Base-by-base conservation (phyloP, 2,888 invertebrate genomes). In the Xanthia icteritia region DNA sequence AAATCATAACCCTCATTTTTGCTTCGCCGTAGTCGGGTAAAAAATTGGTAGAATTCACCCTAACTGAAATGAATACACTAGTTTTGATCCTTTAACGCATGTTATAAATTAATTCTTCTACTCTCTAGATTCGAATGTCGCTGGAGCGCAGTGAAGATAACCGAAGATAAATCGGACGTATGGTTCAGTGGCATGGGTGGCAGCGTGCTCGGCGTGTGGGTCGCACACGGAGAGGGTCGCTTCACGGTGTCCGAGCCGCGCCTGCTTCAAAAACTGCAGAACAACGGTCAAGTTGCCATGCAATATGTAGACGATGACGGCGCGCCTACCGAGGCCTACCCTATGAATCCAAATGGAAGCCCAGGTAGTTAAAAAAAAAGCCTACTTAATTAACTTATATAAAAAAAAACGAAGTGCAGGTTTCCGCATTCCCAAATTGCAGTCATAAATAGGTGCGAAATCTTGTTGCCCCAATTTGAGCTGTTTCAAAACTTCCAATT, bases 311-410 rank as follows among this genome's bases (percentile, higher is more conserved):
- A 99, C 92, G 99, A 99, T 90, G 93, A 97, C 36, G 98, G 98
- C 0, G 85, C 92, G 17, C 97, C 98, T 0, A 99, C 99, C 0
- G 98, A 98, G 92, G 92, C 91, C 0, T 99, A 99, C 95, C 99
- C 99, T 0, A 97, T 98, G 97, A 99, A 99, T 96, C 99, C 99
- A 1, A 99, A 99, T 93, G 99, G 99, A 79, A 99, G 98, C 92
- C 96, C 97, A 84, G 97, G 98, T 97, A 93, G 13, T 51, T 27
- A 23, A n/a, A 15, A 54, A 68, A 36, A 54, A 54, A 54, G 36
- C n/a, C 17, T 36, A 51, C 17, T 23, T 6, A 36, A n/a, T 9
- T 15, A 54, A 42, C 51, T 36, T 64, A n/a, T 23, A 63, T 36
- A n/a, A 23, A 15, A 31, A n/a, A 51, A 67, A 23, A 23, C 15